Evolutionary conservation across 2,888 invertebrate species (phyloP).

Genomic region (Blastobasis lacticolella): DNA sequence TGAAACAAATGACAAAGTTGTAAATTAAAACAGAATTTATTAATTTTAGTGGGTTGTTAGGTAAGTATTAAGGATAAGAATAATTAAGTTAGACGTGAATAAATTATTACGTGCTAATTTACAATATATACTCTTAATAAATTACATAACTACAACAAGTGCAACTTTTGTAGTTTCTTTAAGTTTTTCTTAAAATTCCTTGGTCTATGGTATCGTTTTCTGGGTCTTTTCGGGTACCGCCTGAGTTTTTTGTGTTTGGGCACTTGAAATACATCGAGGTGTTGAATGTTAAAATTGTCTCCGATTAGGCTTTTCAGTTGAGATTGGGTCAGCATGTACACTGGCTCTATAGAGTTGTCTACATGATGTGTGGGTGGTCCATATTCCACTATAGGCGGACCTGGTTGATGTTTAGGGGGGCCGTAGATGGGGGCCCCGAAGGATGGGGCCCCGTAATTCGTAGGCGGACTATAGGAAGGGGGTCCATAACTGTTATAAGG

Average conservation of each 20-base stretch:
- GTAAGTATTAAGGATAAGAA: too few species aligned
- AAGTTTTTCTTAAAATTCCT: constrained; percentile 38
- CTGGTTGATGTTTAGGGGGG: constrained; percentile 12
- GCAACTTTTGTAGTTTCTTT: constrained; percentile 36
- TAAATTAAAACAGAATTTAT: too few species aligned
- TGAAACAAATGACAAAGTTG: too few species aligned
- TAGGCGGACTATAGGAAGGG: constrained; percentile 12
- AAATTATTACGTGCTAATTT: too few species aligned
- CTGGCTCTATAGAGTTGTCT: constrained; percentile 37
- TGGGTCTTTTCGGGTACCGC: constrained; percentile 16
- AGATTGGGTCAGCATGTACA: constrained; percentile 54
- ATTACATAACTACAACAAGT: constrained; percentile 9
- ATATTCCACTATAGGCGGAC: constrained; percentile 12
- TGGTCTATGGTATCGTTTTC: constrained; percentile 30
- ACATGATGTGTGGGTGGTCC: constrained; percentile 5
- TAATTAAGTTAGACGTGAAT: too few species aligned
- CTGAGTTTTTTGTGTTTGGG: constrained; percentile 28
- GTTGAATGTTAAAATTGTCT: constrained; percentile 52
- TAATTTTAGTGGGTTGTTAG: too few species aligned
- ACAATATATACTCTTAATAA: too few species aligned
- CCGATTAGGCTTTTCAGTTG: constrained; percentile 52
- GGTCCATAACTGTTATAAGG: constrained; percentile 4
- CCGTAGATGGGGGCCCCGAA: constrained; percentile 7
- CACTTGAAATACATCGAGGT: constrained; percentile 51
- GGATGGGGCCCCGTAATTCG: not conserved